Conservation (phyloP, 2,888 invertebrate species). For the Sisyra nigra region DNA sequence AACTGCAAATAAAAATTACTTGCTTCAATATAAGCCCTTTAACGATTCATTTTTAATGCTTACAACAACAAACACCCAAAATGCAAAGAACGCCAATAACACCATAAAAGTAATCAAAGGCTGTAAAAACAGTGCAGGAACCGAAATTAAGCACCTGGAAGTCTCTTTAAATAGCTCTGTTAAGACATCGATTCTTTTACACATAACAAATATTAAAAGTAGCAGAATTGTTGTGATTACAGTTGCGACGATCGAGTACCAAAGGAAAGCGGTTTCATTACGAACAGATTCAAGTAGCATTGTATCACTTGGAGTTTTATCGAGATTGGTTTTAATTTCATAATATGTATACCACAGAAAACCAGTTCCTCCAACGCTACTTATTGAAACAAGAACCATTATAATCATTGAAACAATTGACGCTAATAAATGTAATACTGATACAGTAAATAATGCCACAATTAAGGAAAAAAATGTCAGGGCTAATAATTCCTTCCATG, state of each 20-base stretch:
- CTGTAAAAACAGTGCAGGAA: conserved; percentile 74
- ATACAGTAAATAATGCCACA: conserved; percentile 66
- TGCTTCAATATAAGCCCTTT: not conserved
- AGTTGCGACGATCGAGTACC: conserved; percentile 72
- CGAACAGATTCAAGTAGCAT: conserved; percentile 60
- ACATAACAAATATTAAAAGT: conserved; percentile 55
- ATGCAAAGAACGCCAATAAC: conserved; percentile 60
- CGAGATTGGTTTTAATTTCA: conserved; percentile 50
- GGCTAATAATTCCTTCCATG: conserved; percentile 72
- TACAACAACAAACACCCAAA: conserved; percentile 77
- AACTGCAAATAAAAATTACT: conserved; percentile 26
- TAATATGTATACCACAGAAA: conserved; percentile 83
- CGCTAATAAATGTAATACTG: conserved; percentile 70
- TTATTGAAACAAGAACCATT: conserved; percentile 61
- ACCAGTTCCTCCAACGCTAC: conserved; percentile 59
- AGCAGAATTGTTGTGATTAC: conserved; percentile 71
- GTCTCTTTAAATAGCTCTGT: conserved; percentile 80
- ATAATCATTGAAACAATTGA: conserved; percentile 77
- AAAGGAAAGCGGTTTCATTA: conserved; percentile 74
- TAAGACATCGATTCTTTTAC: conserved; percentile 67
- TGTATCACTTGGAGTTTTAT: conserved; percentile 30
- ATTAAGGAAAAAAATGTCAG: conserved; percentile 56
- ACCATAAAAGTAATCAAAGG: conserved; percentile 69
- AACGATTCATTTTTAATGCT: conserved; percentile 21
- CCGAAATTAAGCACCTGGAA: conserved; percentile 66